Evolutionary conservation across 2,113 vertebrate genomes (phyloP).

Genomic region (Pardalotus punctatus): DNA sequence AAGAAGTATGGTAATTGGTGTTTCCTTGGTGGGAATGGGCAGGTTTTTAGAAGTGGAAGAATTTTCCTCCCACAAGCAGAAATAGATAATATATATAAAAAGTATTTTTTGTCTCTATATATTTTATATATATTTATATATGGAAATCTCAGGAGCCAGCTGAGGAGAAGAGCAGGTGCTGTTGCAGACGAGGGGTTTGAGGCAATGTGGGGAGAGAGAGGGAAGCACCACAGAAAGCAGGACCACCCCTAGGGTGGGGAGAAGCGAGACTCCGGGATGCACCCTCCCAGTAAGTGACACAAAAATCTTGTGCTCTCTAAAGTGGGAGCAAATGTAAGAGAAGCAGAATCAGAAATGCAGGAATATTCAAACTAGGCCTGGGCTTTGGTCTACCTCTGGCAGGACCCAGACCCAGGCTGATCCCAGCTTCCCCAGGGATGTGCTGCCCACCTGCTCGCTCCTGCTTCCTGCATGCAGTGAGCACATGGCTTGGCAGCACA

Average conservation of each 20-base stretch:
- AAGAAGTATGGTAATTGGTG: not conserved
- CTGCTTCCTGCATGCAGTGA: fast-evolving
- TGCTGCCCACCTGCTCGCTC: not conserved
- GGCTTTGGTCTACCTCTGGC: not conserved
- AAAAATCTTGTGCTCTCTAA: not conserved
- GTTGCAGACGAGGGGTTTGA: not conserved
- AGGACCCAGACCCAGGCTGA: not conserved
- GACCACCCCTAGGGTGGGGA: fast-evolving
- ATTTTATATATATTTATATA: not conserved
- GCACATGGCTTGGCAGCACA: not conserved
- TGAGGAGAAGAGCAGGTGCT: not conserved
- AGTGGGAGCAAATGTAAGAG: not conserved
- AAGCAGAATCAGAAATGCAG: not conserved
- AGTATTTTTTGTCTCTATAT: not conserved
- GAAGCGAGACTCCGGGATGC: fast-evolving
- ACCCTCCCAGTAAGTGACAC: fast-evolving
- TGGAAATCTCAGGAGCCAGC: not conserved
- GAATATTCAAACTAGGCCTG: not conserved
- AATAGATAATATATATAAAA: not conserved
- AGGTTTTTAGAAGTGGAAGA: not conserved
- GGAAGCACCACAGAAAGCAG: not conserved
- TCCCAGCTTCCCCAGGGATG: not conserved
- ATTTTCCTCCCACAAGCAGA: not conserved
- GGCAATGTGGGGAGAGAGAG: not conserved
- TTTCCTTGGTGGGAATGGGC: not conserved